Conservation (phyloP, 2,888 invertebrate species). For the Esperia sulphurella region DNA sequence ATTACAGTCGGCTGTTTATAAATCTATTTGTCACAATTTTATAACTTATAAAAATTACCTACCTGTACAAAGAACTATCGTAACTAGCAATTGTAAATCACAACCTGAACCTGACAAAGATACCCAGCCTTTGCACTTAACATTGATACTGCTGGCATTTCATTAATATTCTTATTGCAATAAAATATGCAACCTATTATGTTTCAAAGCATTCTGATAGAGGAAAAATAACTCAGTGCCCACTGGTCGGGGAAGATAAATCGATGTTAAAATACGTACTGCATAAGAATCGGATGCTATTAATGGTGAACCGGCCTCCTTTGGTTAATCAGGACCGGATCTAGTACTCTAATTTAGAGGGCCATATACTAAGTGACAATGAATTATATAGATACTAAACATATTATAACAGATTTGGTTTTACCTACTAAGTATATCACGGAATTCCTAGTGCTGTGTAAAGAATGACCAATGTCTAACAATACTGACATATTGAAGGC, state of each 20-base stretch:
- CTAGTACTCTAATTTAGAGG: too few relatives aligned
- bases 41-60: too few relatives aligned
- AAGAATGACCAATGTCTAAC: too few relatives aligned
- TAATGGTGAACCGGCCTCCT: constrained; percentile 39
- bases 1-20: too few relatives aligned
- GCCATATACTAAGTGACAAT: too few relatives aligned
- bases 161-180: constrained; percentile 29
- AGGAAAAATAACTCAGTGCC: constrained; percentile 51
- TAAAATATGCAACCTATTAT: constrained; percentile 48
- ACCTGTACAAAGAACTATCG: too few relatives aligned
- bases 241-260: constrained; percentile 40
- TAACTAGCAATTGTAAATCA: neutral
- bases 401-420: too few relatives aligned
- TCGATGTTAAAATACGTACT: constrained; percentile 50
- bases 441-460: too few relatives aligned
- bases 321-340: constrained; percentile 48
- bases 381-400: too few relatives aligned
- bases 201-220: constrained; percentile 49
- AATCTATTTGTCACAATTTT: too few relatives aligned
- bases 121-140: constrained; percentile 6
- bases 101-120: neutral
- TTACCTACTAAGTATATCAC: too few relatives aligned
- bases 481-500: too few relatives aligned
- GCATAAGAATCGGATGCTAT: constrained; percentile 17
- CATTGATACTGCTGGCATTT: constrained; percentile 20